These are phyloP conservation scores for Lepidocyrtoides sp. DNA, from an alignment of 2,888 invertebrate genomes.

Conservation along the genomic window DNA sequence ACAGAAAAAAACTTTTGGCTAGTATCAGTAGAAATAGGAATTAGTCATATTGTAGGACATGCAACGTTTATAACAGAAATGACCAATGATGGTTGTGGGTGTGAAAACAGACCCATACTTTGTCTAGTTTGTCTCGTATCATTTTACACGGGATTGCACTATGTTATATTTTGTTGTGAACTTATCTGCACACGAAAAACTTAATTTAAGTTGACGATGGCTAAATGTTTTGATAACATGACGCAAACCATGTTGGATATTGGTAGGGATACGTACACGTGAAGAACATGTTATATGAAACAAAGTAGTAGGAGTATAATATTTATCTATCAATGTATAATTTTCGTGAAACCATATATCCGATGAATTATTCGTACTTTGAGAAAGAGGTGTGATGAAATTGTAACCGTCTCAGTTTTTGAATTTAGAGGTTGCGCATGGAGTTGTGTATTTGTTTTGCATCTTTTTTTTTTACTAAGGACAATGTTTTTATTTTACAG, in stretches of 20 bases:
- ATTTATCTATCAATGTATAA: background rate
- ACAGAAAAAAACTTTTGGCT: background rate
- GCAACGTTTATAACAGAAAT: background rate
- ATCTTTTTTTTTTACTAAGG: conserved; percentile 5
- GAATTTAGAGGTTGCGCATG: background rate
- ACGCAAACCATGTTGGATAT: background rate
- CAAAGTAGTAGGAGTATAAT: conserved; percentile 15
- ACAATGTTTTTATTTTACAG: conserved; percentile 48
- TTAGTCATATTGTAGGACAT: background rate
- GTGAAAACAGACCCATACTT: background rate
- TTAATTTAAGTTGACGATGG: background rate
- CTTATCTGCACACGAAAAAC: too few species aligned
- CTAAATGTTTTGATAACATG: background rate
- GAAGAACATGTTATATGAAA: background rate
- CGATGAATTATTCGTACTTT: background rate
- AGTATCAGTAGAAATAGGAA: too few species aligned
- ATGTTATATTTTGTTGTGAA: too few species aligned
- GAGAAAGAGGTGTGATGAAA: background rate
- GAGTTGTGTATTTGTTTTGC: background rate
- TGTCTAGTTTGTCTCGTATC: background rate
- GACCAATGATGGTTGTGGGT: conserved; percentile 9
- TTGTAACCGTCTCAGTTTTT: conserved; percentile 12
- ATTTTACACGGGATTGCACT: too few species aligned
- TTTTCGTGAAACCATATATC: background rate
- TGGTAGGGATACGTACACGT: background rate